A percentile compares a stretch with the other conserved stretches of the same genome.
These are phyloP conservation scores for Semotilus atromaculatus DNA, from an alignment of 2,797 vertebrate genomes.

Conservation along the genomic window DNA sequence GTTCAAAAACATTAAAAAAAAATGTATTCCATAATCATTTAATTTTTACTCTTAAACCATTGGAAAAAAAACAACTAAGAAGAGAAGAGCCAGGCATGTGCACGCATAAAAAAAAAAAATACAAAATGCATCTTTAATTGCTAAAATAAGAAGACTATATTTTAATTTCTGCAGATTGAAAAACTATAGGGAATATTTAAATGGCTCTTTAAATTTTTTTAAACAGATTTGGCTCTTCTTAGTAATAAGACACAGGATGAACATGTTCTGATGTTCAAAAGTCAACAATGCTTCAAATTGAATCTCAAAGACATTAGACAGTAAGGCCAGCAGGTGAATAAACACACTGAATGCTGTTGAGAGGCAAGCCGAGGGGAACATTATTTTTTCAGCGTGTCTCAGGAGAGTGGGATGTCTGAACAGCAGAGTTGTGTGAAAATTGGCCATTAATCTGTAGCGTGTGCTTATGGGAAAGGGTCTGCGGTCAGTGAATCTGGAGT, in stretches of 20 bases:
- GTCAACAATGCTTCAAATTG: background rate
- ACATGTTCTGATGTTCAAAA: background rate
- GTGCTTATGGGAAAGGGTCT: background rate
- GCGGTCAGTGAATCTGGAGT: constrained; percentile 24
- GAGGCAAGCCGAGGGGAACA: background rate
- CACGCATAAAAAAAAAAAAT: too few species aligned
- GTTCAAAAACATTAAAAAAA: background rate
- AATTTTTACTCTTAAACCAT: too few species aligned
- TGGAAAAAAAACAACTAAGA: too few species aligned
- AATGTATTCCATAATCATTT: background rate
- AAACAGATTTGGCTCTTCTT: too few species aligned
- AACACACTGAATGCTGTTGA: constrained; percentile 25
- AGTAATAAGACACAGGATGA: background rate
- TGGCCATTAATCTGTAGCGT: constrained; percentile 20
- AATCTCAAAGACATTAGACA: constrained; percentile 14
- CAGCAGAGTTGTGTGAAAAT: constrained; percentile 17
- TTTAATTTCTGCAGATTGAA: background rate
- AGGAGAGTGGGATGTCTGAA: constrained; percentile 31
- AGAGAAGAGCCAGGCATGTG: too few species aligned
- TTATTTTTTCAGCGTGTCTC: constrained; percentile 17
- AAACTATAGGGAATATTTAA: background rate
- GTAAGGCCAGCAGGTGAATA: background rate
- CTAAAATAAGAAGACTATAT: background rate
- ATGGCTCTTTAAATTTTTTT: too few species aligned
- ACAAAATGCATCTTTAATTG: background rate